Percentiles rank a stretch among this genome's conserved stretches.
phyloP scores from a whole-genome alignment of 2,888 invertebrate species.

The Nomada ruficornis region DNA sequence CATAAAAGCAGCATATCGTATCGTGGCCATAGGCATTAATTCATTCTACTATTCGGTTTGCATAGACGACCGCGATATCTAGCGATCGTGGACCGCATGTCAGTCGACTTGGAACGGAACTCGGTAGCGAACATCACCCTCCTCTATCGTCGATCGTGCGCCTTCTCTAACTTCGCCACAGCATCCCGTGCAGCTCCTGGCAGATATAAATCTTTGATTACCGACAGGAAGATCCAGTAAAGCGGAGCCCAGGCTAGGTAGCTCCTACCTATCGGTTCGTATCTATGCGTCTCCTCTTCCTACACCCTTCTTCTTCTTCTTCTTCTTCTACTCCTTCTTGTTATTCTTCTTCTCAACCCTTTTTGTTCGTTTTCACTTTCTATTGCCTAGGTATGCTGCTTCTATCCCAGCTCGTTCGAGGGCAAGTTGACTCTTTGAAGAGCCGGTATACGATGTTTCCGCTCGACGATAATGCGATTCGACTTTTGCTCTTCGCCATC shows the following conservation, averaged over 20 bases:
- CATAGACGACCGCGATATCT: constrained; percentile 60
- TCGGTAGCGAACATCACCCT: constrained; percentile 62
- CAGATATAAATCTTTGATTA: constrained; percentile 73
- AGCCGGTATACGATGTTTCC: constrained; percentile 49
- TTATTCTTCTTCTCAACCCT: constrained; percentile 11
- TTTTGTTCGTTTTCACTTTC: neutral
- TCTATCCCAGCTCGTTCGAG: constrained; percentile 14
- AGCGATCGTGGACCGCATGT: constrained; percentile 55
- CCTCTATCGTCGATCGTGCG: constrained; percentile 64
- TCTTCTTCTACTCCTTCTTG: neutral
- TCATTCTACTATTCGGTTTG: constrained; percentile 65
- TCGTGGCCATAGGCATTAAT: constrained; percentile 61
- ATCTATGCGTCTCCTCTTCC: constrained; percentile 53
- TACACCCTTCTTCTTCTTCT: constrained; percentile 19
- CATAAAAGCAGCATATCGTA: constrained; percentile 68
- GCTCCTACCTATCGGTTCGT: constrained; percentile 53
- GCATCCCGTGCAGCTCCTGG: constrained; percentile 47
- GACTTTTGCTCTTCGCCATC: constrained; percentile 60
- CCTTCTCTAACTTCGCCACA: constrained; percentile 36
- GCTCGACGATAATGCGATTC: constrained; percentile 63
- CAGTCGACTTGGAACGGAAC: constrained; percentile 60
- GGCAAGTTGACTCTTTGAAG: constrained; percentile 61
- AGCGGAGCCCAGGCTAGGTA: constrained; percentile 46
- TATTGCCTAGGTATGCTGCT: neutral
- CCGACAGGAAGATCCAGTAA: constrained; percentile 63